phyloP scores from a whole-genome alignment of 2,888 invertebrate species.

The Ectemnius continuus region DNA sequence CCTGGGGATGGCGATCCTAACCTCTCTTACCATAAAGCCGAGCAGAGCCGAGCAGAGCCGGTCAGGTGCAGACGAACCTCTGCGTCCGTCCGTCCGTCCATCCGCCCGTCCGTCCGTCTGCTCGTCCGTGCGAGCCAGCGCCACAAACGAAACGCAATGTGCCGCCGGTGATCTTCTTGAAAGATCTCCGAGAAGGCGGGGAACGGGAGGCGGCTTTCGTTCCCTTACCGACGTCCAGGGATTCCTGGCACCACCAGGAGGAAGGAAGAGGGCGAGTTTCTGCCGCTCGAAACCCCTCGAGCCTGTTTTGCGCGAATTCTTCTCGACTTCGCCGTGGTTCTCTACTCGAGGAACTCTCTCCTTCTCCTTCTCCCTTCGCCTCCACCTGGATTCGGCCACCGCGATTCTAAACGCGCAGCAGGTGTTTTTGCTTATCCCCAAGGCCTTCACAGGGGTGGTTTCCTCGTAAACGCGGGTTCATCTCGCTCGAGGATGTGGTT shows the following conservation, averaged over 20 bases:
- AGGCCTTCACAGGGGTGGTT: too few species aligned
- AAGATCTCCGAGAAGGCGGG: slow-evolving; percentile 57
- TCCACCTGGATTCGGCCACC: background rate
- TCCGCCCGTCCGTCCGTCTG: slow-evolving; percentile 12
- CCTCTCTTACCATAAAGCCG: slow-evolving; percentile 32
- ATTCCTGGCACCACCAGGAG: slow-evolving; percentile 58
- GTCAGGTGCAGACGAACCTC: slow-evolving; percentile 53
- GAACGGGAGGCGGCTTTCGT: slow-evolving; percentile 51
- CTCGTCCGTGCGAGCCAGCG: slow-evolving; percentile 23
- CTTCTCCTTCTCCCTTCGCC: slow-evolving; percentile 2
- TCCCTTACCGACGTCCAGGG: slow-evolving; percentile 55
- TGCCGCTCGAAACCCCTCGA: slow-evolving; percentile 62
- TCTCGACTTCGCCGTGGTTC: slow-evolving; percentile 59
- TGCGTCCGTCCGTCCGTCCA: too few species aligned
- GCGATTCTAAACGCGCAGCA: slow-evolving; percentile 2
- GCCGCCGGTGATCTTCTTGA: slow-evolving; percentile 63
- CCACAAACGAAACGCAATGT: slow-evolving; percentile 57
- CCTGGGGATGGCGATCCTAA: slow-evolving; percentile 29
- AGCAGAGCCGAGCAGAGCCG: slow-evolving; percentile 6
- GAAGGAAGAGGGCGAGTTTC: slow-evolving; percentile 58
- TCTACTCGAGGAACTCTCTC: slow-evolving; percentile 47
- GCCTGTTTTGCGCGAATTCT: slow-evolving; percentile 67
- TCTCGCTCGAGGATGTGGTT: too few species aligned
- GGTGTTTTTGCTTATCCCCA: background rate
- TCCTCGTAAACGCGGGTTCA: too few species aligned